These are phyloP conservation scores for Papilio gigon DNA, from an alignment of 2,888 invertebrate genomes.

Conservation along the genomic window DNA sequence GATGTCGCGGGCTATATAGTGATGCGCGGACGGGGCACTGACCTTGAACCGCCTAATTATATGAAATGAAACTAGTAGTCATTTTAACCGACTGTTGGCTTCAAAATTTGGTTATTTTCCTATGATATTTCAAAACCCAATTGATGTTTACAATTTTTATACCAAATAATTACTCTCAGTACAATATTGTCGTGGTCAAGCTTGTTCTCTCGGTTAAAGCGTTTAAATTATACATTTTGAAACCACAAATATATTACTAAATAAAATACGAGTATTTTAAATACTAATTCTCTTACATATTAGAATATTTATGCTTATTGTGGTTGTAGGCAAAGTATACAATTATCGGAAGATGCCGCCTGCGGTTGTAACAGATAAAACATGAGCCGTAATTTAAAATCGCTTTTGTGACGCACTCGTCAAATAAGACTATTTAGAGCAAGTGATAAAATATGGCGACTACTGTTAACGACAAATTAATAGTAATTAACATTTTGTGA, in stretches of 20 bases:
- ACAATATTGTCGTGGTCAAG: too few relatives aligned
- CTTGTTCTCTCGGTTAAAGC: too few relatives aligned
- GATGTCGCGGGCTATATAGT: too few relatives aligned
- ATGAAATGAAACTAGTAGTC: too few relatives aligned
- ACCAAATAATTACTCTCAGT: too few relatives aligned
- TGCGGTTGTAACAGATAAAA: slow-evolving; percentile 42
- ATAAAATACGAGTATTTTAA: background rate
- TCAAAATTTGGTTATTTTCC: too few relatives aligned
- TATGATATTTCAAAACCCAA: too few relatives aligned
- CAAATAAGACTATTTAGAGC: slow-evolving; percentile 66
- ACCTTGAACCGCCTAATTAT: too few relatives aligned
- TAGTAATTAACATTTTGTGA: slow-evolving; percentile 59
- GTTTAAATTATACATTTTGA: too few relatives aligned
- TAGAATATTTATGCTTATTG: background rate
- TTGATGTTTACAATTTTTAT: too few relatives aligned
- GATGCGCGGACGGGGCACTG: too few relatives aligned
- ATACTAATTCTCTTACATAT: background rate
- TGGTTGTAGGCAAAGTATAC: background rate
- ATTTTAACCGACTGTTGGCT: too few relatives aligned
- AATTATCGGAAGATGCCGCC: slow-evolving; percentile 21
- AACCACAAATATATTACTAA: background rate
- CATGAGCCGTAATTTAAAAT: slow-evolving; percentile 53
- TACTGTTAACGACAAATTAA: slow-evolving; percentile 66
- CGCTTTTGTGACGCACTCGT: slow-evolving; percentile 65
- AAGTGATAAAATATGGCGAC: slow-evolving; percentile 58